Percentiles rank a stretch among this genome's conserved stretches.
Evolutionary conservation across 2,113 vertebrate species (phyloP).

Genomic region (Apistogramma diplotaenia): DNA sequence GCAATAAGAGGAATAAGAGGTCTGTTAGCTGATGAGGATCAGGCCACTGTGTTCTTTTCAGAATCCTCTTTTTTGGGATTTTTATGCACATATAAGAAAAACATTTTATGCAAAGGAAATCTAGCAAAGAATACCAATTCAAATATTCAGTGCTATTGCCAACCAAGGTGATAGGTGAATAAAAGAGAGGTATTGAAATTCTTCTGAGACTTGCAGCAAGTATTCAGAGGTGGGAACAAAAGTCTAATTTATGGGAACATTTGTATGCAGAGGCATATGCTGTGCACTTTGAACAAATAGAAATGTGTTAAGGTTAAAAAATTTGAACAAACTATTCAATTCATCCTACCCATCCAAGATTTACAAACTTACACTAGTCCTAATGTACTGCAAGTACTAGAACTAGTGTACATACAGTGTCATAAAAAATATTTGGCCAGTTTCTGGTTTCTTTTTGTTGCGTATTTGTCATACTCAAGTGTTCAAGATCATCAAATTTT

Average conservation of each 20-base stretch:
- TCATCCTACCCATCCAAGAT: not conserved
- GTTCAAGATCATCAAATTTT: too few relatives aligned
- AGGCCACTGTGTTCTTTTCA: slow-evolving; percentile 23
- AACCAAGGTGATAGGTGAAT: slow-evolving; percentile 22
- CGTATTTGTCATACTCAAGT: too few relatives aligned
- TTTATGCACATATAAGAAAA: slow-evolving; percentile 32
- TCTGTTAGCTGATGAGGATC: slow-evolving; percentile 59
- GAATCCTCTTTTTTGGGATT: slow-evolving; percentile 37
- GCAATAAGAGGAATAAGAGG: slow-evolving; percentile 39
- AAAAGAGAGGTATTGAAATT: slow-evolving; percentile 28
- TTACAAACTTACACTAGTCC: not conserved
- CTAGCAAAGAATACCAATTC: slow-evolving; percentile 46
- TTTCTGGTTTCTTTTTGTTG: too few relatives aligned
- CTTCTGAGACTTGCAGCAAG: slow-evolving; percentile 17
- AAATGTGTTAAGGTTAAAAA: slow-evolving; percentile 40
- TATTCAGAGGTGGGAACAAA: slow-evolving; percentile 31
- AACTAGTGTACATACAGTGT: too few relatives aligned
- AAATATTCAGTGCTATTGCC: not conserved
- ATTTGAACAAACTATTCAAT: slow-evolving; percentile 5
- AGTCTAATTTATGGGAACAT: slow-evolving; percentile 34
- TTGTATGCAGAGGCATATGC: slow-evolving; percentile 43
- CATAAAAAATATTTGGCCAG: too few relatives aligned
- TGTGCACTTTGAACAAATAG: slow-evolving; percentile 46
- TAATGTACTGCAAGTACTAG: too few relatives aligned
- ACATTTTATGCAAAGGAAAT: slow-evolving; percentile 25